phyloP scores from a whole-genome alignment of 2,113 vertebrate genomes.

The Gavia stellata region DNA sequence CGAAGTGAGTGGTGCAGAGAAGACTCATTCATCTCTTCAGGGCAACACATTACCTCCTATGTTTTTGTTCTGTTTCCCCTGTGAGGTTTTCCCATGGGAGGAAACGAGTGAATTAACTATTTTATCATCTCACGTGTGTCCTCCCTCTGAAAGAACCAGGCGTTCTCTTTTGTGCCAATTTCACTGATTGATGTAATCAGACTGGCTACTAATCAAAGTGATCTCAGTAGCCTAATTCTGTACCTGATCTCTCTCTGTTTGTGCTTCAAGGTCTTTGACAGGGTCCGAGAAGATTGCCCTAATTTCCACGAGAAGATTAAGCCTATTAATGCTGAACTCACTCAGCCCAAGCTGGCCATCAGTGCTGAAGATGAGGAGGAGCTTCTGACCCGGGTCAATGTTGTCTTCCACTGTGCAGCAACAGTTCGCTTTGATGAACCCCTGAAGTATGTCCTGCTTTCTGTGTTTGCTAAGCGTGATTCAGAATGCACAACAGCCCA shows the following conservation, averaged over 20 bases:
- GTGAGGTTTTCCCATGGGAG: background rate
- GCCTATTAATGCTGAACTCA: constrained; percentile 88
- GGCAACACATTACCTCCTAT: background rate
- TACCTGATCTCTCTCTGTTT: constrained; percentile 45
- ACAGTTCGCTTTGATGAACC: constrained; percentile 91
- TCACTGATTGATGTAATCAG: background rate
- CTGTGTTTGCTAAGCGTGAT: background rate
- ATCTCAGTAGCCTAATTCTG: constrained; percentile 15
- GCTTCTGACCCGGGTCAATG: constrained; percentile 80
- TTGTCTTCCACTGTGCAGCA: constrained; percentile 95
- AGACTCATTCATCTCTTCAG: background rate
- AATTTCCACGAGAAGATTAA: constrained; percentile 89
- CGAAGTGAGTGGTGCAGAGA: background rate
- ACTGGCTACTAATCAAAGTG: constrained; percentile 1
- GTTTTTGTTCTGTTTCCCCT: background rate
- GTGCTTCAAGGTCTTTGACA: constrained; percentile 86
- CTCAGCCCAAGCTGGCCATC: constrained; percentile 85
- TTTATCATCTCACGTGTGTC: background rate
- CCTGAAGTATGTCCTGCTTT: constrained; percentile 77
- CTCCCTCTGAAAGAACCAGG: background rate
- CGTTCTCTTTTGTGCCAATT: background rate
- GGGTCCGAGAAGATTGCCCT: constrained; percentile 86
- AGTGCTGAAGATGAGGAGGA: constrained; percentile 81
- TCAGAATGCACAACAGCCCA: background rate
- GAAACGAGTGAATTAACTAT: background rate